Percentiles rank a stretch among this genome's conserved stretches.
Conservation (phyloP, 1,140 invertebrate species). For the Platorchestia sp. region DNA sequence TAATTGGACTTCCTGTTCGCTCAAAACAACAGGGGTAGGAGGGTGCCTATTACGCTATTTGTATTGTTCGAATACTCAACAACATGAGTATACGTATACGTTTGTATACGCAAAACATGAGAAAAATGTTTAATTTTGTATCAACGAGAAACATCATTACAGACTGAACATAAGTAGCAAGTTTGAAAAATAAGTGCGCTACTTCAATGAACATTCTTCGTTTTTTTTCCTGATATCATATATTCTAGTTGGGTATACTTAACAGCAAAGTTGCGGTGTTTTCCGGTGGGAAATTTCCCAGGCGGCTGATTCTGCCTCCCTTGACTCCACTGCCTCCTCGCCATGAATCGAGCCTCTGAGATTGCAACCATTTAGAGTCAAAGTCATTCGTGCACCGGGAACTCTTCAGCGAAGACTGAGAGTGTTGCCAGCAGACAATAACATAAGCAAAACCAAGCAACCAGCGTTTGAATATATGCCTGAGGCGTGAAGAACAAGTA, state of each 20-base stretch:
- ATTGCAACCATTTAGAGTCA: neutral
- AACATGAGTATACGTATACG: neutral
- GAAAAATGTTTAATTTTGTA: neutral
- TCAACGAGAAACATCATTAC: neutral
- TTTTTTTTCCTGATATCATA: neutral
- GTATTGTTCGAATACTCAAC: too few species aligned
- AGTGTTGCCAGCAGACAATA: too few species aligned
- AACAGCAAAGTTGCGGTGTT: neutral
- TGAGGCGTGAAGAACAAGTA: neutral
- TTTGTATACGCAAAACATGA: neutral
- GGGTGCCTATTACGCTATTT: too few species aligned
- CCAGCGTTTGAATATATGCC: neutral
- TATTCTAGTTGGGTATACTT: neutral
- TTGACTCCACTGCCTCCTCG: neutral
- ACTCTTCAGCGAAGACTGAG: too few species aligned
- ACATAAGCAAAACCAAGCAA: too few species aligned
- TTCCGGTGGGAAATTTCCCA: neutral
- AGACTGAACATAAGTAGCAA: neutral
- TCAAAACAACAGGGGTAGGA: neutral
- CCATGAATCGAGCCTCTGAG: neutral
- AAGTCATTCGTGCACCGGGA: neutral
- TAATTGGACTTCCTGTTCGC: neutral
- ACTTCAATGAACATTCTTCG: neutral
- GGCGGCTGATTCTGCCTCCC: neutral
- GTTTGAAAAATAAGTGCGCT: neutral